Base-by-base conservation (phyloP, 2,113 vertebrate genomes). In the Calyptomena viridis region DNA sequence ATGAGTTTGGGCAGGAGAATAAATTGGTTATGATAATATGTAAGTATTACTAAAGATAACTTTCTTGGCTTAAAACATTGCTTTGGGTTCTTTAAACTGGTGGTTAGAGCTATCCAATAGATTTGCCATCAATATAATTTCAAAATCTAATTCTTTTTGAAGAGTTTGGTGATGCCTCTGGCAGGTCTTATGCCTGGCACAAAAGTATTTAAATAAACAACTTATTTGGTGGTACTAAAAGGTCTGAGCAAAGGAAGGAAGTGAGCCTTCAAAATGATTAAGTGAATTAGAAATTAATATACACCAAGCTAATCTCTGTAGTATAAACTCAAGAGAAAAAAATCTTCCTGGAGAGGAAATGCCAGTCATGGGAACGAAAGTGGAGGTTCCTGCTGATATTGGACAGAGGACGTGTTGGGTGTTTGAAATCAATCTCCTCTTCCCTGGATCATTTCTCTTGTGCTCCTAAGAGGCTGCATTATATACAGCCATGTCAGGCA, bases 201-300 rank as follows among this genome's bases (percentile, higher is more conserved):
- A 25, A 71, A 67, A 62, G n/a, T 84, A 58, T 96, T 94, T 95
- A 68, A 95, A 94, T 94, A 69, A 83, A 76, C 60, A 96, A 53
- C 73, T 90, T 94, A 90, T 85, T 83, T 96, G 73, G 81, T 73
- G 84, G 53, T 75, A 31, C 79, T 93, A 33, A 94, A 94, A 85
- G 62, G 42, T 58, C 87, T 95, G 87, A 93, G 84, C 55, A 89
- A 87, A 93, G 85, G 89, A 92, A 96, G 94, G 95, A 97, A 97
- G 82, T 94, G 55, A 88, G 76, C 93, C 91, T 97, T 98, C 95
- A 96, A 69, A 96, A 95, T 95, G 96, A 97, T 96, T 60, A 95
- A 97, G 92, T 96, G 96, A 95, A 97, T 97, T 97, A 96, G 95
- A 96, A 96, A 95, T 97, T 96, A 95, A 95, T 97, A 96, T 92